Evolutionary conservation across 2,888 invertebrate species (phyloP), one percentile per base, ranked within the genome.

Genomic region (Acleris laterana): DNA sequence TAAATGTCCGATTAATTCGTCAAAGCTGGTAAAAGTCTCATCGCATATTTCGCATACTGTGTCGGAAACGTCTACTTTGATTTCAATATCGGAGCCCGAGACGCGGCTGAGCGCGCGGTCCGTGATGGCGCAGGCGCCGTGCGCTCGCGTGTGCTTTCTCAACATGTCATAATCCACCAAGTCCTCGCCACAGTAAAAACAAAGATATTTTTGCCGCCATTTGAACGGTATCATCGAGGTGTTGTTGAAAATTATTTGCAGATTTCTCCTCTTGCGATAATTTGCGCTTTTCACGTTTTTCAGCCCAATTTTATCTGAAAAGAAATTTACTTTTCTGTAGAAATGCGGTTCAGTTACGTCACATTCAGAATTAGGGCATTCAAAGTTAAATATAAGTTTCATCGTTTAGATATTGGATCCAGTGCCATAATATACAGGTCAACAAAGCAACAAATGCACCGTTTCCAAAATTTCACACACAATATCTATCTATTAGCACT

Each of bases 161-260:
- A 90, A 73, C 44, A 77, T 74, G 32, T 72, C 69, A 63, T 81
- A 81, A 25, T 77, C 73, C 1, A 74, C 68, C 11, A 81, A 68
- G 70, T 85, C 83, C 19, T 83, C 80, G 2, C 87, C 88, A 63
- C 91, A 91, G 75, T 85, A 90, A 75, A 88, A 90, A 68, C 91
- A 91, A 69, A 88, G 72, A 68, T 84, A 89, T 77, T 86, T 88
- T 1, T 85, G 84, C 1, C 88, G 82, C 84, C 85, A 89, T 80
- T 90, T 90, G 76, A 91, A 90, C 1, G 91, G 91, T 69, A 89
- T 79, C 49, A 90, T 71, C 1, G 89, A 78, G 2, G 91, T 90
- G 72, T 89, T 85, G 85, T 89, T 89, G 84, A 91, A 87, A 51
- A 91, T 72, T 65, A 83, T 83, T 73, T 81, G 79, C 64, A 90